Conservation (phyloP, 2,113 vertebrate species). For the Chaetura pelagica region DNA sequence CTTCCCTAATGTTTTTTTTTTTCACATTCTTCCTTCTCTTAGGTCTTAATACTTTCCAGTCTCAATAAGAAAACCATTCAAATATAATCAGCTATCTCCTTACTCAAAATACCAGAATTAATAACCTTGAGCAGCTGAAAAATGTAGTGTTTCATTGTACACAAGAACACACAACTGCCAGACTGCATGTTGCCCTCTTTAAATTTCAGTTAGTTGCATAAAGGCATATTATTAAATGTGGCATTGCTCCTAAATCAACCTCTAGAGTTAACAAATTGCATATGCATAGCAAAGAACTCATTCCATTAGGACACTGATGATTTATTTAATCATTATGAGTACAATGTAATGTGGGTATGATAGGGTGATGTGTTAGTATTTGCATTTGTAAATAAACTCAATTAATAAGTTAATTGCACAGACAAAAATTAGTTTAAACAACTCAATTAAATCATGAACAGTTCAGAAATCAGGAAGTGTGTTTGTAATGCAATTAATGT, state of each 20-base stretch:
- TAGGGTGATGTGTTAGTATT: constrained; percentile 36
- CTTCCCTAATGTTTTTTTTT: neutral
- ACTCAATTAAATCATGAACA: constrained; percentile 78
- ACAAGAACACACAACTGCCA: neutral
- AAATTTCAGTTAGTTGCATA: neutral
- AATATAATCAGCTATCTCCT: neutral
- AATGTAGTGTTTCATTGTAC: neutral
- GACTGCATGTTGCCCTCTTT: neutral
- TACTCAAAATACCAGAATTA: neutral
- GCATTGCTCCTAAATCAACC: neutral
- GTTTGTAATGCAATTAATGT: constrained; percentile 76
- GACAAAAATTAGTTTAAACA: constrained; percentile 75
- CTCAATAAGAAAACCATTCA: neutral
- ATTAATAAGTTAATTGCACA: constrained; percentile 73
- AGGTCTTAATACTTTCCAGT: neutral
- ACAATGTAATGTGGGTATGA: neutral
- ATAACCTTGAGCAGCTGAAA: no score
- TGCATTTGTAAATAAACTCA: constrained; percentile 72
- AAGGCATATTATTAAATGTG: neutral
- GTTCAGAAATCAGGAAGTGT: constrained; percentile 73
- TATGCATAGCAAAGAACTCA: neutral
- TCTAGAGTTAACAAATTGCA: neutral
- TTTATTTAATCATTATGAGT: neutral
- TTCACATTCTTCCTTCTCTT: neutral
- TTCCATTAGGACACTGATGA: neutral